Percentiles rank a stretch among this genome's conserved stretches.
Conservation (phyloP, 2,888 invertebrate genomes). For the Diabrotica balteata region DNA sequence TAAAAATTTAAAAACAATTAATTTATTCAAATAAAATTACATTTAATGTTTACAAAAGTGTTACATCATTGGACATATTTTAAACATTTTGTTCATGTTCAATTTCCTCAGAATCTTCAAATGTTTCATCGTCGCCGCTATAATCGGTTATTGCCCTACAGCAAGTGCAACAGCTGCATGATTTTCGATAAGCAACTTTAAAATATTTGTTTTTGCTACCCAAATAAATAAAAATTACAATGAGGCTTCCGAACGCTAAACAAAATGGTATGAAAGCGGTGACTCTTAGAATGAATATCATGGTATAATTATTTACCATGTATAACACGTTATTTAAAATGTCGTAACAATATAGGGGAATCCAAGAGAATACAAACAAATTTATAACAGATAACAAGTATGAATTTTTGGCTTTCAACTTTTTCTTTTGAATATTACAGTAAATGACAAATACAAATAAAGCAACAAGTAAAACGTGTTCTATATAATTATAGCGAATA, state of each 20-base stretch:
- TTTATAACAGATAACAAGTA: too few species aligned
- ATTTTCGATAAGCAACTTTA: neutral
- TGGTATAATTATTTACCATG: neutral
- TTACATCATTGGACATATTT: neutral
- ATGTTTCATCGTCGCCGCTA: neutral
- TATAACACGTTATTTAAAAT: too few species aligned
- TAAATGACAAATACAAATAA: too few species aligned
- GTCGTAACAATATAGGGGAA: too few species aligned
- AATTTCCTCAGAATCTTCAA: neutral
- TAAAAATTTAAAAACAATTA: too few species aligned
- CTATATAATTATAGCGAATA: too few species aligned
- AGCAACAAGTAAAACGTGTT: too few species aligned
- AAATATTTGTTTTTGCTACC: neutral
- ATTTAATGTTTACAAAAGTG: too few species aligned
- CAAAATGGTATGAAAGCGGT: constrained; percentile 6
- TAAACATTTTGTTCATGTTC: neutral
- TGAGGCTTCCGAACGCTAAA: constrained; percentile 11
- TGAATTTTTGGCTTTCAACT: too few species aligned
- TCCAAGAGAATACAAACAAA: too few species aligned
- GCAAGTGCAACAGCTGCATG: neutral
- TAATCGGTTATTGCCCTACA: neutral
- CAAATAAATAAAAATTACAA: neutral
- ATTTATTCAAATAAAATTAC: too few species aligned
- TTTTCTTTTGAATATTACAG: too few species aligned
- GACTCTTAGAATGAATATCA: neutral